Base-by-base conservation (phyloP, 1,140 invertebrate species). In the Streblospio benedicti region DNA sequence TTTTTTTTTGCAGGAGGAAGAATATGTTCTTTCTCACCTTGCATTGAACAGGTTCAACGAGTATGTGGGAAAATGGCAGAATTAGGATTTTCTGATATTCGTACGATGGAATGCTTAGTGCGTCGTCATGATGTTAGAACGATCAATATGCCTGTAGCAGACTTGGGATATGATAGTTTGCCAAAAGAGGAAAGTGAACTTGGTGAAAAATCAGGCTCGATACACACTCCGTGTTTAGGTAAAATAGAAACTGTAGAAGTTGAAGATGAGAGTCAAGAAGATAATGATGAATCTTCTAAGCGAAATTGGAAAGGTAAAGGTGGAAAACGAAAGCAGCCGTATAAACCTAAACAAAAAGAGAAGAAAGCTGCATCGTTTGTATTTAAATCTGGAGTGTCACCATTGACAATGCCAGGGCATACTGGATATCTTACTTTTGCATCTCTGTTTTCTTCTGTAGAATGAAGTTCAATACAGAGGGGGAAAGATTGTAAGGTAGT, bases 21-120 rank as follows among this genome's bases (percentile, higher is more conserved):
- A 66, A 83, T 98, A 50, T 95, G 93, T 77, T 94, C 91, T 0
- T 98, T 98, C 80, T 97, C 93, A 2, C 95, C 95, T 0, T 98
- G 95, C 73, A 95, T 98, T 64, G 94, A 98, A 79, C 95, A 97
- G 83, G 93, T 96, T 1, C 91, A 97, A 78, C 83, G 86, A 65
- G 91, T 89, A 4, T 91, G 87, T 76, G 69, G 82, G 49, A 83
- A 81, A 51, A 78, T 97, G 33, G 72, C 79, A 49, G 78, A 84
- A 49, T 71, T 83, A 41, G 88, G 88, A 6, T 95, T 95, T 71
- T 80, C 86, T 51, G 90, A 94, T 65, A 81, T 97, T 31, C 81
- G 83, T 64, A 95, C 91, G 1, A 81, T 89, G 71, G 94, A 97
- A 76, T 88, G 93, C 72, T 78, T 97, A 49, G 87, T 92, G 73